Evolutionary conservation across 64 coral and sea anemone species (phyloP), one percentile per base, ranked within the genome.

Genomic region (Actinia equina): DNA sequence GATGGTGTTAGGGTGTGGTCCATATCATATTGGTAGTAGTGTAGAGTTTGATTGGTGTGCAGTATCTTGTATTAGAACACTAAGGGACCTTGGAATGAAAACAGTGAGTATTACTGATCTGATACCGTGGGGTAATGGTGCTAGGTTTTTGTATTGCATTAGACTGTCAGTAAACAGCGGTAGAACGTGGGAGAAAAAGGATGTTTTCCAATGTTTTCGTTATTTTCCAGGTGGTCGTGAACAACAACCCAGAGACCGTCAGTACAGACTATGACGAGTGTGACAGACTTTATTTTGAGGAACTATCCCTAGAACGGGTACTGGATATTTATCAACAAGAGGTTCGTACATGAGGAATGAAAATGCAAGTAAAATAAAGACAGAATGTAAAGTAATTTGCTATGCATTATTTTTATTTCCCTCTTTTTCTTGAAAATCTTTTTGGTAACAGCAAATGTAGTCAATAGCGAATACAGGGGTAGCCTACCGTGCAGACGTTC

Each of bases 41-140:
- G 97, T 99, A 1, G 97, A 99, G 65, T 99, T 99, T 85, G 97
- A 99, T 71, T 99, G 97, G 97, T 99, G 97, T 85, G 97, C 97
- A 18, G 97, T 99, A 44, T 99, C 97, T 18, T 95, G 93, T 60
- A 99, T 99, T 58, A 89, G 97, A 17, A 92, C 90, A 20, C 70
- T 99, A 43, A 87, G 97, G 77, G 88, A 90, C 25, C 86, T 98
- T 3, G 96, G 90, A 19, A 86, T 89, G 45, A 98, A 98, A 51
- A 98, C 95, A 54, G 95, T 98, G 77, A 77, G 92, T 89, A 59
- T 71, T 37, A 37, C 30, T 20, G 19, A 51, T 17, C 37, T 17
- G 19, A 80, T 1, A 19, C 20, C 60, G 17, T 3, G 82, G 27
- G 59, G 22, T 15, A 19, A 37, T 37, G 30, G 30, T 37, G 30